phyloP scores from a whole-genome alignment of 2,888 invertebrate species.

The Leptinotarsa juncta region DNA sequence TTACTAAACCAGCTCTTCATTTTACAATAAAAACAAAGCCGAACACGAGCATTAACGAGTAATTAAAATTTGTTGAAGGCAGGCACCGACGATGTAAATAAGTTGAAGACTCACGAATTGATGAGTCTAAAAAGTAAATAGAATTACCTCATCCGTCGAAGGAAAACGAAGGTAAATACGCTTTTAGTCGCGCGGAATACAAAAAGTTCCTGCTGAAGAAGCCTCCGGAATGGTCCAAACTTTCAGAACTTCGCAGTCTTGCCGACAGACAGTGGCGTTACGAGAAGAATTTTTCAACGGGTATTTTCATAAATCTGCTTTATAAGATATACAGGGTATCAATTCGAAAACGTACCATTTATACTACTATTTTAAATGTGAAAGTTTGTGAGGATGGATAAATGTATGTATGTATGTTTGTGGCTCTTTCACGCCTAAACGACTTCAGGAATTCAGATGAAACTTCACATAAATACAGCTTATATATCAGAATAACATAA shows the following conservation, averaged over 20 bases:
- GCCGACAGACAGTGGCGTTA: neutral
- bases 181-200: constrained; percentile 24
- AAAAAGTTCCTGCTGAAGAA: constrained; percentile 19
- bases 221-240: constrained; percentile 14
- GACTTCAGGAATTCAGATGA: too few relatives aligned
- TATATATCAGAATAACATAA: too few relatives aligned
- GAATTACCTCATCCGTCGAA: constrained; percentile 52
- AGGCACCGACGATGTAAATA: constrained; percentile 26
- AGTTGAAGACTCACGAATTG: constrained; percentile 40
- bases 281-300: neutral
- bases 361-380: too few relatives aligned
- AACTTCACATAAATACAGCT: too few relatives aligned
- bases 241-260: constrained; percentile 14
- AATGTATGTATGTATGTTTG: too few relatives aligned
- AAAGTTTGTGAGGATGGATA: too few relatives aligned
- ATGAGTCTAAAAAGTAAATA: constrained; percentile 53
- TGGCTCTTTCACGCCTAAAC: too few relatives aligned
- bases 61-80: constrained; percentile 40
- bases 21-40: constrained; percentile 14
- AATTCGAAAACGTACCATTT: too few relatives aligned
- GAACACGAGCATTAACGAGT: constrained; percentile 26
- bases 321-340: too few relatives aligned
- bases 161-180: constrained; percentile 48
- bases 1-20: constrained; percentile 9
- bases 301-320: too few relatives aligned